A percentile compares a stretch with the other conserved stretches of the same genome.
Evolutionary conservation across 2,888 invertebrate genomes (phyloP).

Genomic region (Drosophila histrio): DNA sequence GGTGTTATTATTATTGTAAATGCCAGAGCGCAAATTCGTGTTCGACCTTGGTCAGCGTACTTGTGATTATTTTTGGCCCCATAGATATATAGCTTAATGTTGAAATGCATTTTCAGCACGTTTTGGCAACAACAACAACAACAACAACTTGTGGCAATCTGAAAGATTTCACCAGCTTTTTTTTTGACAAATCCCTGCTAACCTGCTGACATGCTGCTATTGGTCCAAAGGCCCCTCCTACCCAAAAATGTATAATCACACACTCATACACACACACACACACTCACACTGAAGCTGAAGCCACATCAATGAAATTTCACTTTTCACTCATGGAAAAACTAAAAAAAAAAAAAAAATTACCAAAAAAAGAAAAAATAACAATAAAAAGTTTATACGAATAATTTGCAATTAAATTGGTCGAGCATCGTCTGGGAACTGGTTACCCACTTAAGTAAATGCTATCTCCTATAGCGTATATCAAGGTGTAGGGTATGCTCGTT

Average conservation of each 20-base stretch:
- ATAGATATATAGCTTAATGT: slow-evolving; percentile 2
- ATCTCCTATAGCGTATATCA: slow-evolving; percentile 3
- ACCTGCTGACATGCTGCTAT: slow-evolving; percentile 75
- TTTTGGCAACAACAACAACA: slow-evolving; percentile 23
- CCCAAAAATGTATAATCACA: slow-evolving; percentile 30
- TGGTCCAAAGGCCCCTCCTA: slow-evolving; percentile 33
- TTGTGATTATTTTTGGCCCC: slow-evolving; percentile 45
- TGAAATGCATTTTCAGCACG: slow-evolving; percentile 49
- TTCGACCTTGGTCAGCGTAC: slow-evolving; percentile 42
- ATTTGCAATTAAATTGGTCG: slow-evolving; percentile 69
- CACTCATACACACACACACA: slow-evolving; percentile 1
- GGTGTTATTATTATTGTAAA: slow-evolving; percentile 36
- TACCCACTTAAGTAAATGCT: slow-evolving; percentile 25
- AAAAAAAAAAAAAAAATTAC: slow-evolving; percentile 26
- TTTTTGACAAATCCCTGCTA: slow-evolving; percentile 76
- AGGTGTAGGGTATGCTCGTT: slow-evolving; percentile 16
- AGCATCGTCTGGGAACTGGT: slow-evolving; percentile 57
- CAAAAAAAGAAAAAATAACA: slow-evolving; percentile 40
- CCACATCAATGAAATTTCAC: slow-evolving; percentile 63
- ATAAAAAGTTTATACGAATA: slow-evolving; percentile 57
- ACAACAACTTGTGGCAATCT: slow-evolving; percentile 15
- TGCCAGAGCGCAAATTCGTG: slow-evolving; percentile 47
- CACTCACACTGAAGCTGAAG: background rate
- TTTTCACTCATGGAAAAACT: slow-evolving; percentile 67
- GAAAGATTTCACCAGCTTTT: slow-evolving; percentile 60